phyloP scores from a whole-genome alignment of 2,888 invertebrate genomes.

The Hoplodrina ambigua region DNA sequence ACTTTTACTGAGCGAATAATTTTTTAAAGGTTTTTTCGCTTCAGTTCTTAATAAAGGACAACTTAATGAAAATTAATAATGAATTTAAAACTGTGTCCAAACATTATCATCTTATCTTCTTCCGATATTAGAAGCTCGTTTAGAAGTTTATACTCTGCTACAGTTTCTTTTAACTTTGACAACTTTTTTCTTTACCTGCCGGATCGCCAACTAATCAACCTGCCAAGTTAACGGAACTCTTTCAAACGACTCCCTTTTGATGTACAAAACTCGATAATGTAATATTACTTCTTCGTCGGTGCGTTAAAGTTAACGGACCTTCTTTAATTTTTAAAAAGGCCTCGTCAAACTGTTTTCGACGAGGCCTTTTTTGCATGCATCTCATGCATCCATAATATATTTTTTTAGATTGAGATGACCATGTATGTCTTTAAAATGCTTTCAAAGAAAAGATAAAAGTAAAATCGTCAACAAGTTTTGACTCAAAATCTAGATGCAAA shows the following conservation, averaged over 20 bases:
- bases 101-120: constrained; percentile 52
- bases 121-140: constrained; percentile 47
- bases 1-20: constrained; percentile 13
- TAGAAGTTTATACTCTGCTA: constrained; percentile 31
- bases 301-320: constrained; percentile 8
- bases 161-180: constrained; percentile 46
- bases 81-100: constrained; percentile 42
- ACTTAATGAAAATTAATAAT: constrained; percentile 37
- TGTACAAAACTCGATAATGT: constrained; percentile 62
- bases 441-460: no score
- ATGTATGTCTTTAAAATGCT: background rate
- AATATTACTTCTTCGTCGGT: constrained; percentile 53
- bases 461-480: background rate
- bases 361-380: no score
- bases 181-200: constrained; percentile 61
- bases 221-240: constrained; percentile 55
- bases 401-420: background rate
- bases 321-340: background rate
- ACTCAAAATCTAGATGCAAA: background rate
- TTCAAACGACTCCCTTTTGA: constrained; percentile 62
- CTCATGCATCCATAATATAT: no score
- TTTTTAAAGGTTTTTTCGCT: constrained; percentile 9
- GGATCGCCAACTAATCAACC: constrained; percentile 68
- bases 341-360: no score
- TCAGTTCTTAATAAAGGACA: constrained; percentile 9